phyloP scores from a whole-genome alignment of 2,888 invertebrate genomes.

The Aleiodes alternator region DNA sequence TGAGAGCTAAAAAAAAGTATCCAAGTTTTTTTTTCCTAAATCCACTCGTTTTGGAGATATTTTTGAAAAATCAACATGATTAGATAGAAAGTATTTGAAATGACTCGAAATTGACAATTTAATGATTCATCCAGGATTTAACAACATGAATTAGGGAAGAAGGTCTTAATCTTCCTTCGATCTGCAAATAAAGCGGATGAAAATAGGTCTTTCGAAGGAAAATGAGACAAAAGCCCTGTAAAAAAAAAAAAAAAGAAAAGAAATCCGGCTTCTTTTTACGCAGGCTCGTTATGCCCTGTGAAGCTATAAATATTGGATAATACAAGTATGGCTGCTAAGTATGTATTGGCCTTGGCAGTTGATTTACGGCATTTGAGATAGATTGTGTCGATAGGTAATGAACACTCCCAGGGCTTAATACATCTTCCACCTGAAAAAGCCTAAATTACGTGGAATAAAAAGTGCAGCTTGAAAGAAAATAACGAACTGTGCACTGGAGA shows the following conservation, averaged over 20 bases:
- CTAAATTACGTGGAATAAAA: background rate
- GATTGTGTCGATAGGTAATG: conserved; percentile 39
- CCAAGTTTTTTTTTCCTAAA: no score
- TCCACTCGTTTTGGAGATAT: no score
- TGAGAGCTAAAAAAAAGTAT: no score
- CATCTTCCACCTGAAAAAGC: conserved; percentile 1
- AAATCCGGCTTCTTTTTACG: conserved; percentile 25
- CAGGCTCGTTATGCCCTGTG: conserved; percentile 25
- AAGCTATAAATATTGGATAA: conserved; percentile 51
- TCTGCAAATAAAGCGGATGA: background rate
- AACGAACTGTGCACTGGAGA: background rate
- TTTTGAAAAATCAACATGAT: no score
- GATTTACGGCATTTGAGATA: conserved; percentile 49
- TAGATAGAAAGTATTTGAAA: no score
- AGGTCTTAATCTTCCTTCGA: background rate
- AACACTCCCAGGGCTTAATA: conserved; percentile 22
- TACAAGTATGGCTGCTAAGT: conserved; percentile 44
- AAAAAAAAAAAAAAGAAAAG: conserved; percentile 24
- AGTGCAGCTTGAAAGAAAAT: background rate
- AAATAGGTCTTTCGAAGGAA: background rate
- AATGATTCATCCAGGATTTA: background rate
- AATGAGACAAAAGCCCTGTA: background rate
- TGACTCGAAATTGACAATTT: background rate
- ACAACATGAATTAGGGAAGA: background rate
- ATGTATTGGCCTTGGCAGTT: conserved; percentile 48